Evolutionary conservation across 2,797 vertebrate genomes (phyloP).

Genomic region (Enteromius fasciolatus): DNA sequence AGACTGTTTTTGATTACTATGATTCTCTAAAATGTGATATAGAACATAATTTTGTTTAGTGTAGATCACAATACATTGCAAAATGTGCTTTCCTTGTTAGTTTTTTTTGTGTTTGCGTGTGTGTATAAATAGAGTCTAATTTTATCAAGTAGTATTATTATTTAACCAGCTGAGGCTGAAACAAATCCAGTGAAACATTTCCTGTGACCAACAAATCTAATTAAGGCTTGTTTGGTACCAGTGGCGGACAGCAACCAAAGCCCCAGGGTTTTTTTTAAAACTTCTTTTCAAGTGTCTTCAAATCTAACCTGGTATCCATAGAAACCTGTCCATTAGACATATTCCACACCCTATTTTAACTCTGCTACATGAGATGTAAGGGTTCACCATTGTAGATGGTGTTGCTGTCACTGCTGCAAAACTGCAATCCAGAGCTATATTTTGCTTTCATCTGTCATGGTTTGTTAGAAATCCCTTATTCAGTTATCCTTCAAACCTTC

Average conservation of each 20-base stretch:
- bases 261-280: slow-evolving; percentile 46
- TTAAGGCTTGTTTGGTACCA: slow-evolving; percentile 55
- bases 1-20: background rate
- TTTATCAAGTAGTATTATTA: background rate
- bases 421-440: slow-evolving; percentile 1
- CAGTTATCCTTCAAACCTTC: slow-evolving; percentile 2
- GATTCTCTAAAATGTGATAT: background rate
- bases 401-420: slow-evolving; percentile 30
- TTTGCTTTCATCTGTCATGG: slow-evolving; percentile 32
- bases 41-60: background rate
- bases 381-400: slow-evolving; percentile 8
- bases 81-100: background rate
- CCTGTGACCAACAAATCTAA: slow-evolving; percentile 57
- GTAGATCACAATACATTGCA: background rate
- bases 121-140: background rate
- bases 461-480: slow-evolving; percentile 25
- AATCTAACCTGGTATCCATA: slow-evolving; percentile 58
- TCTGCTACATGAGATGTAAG: slow-evolving; percentile 20
- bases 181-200: slow-evolving; percentile 50
- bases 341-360: slow-evolving; percentile 32
- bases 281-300: slow-evolving; percentile 47
- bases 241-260: slow-evolving; percentile 47
- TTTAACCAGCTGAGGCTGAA: slow-evolving; percentile 35
- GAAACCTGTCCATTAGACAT: slow-evolving; percentile 53
- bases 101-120: background rate